Percentiles rank a stretch among this genome's conserved stretches.
phyloP scores from a whole-genome alignment of 1,140 invertebrate genomes.

The Heliconius nattereri region DNA sequence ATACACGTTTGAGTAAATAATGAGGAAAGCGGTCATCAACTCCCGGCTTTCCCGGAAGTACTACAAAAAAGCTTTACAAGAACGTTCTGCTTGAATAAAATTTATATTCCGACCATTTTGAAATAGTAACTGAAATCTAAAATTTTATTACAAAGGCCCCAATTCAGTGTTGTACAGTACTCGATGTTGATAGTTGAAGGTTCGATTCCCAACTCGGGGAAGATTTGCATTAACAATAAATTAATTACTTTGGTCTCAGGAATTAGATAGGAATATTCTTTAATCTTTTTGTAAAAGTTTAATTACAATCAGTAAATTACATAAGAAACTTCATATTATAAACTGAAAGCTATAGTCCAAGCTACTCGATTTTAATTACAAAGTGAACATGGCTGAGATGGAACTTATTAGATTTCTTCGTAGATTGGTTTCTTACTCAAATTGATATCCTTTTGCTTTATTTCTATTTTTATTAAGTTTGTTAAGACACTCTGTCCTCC shows the following conservation, averaged over 20 bases:
- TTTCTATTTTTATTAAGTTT: no score
- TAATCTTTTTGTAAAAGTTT: background rate
- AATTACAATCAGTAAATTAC: background rate
- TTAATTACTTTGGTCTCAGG: no score
- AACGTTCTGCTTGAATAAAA: background rate
- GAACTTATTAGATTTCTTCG: background rate
- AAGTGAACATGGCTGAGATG: background rate
- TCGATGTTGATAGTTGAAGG: background rate
- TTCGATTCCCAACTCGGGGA: background rate
- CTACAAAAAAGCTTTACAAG: background rate
- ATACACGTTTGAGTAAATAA: background rate
- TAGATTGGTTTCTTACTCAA: no score
- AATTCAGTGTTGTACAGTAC: no score
- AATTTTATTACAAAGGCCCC: no score
- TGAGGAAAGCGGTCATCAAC: background rate
- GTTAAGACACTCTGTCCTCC: no score
- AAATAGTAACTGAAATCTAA: background rate
- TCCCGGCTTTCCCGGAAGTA: background rate
- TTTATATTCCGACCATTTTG: background rate
- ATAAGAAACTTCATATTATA: background rate
- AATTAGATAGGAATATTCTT: no score
- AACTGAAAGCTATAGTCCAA: background rate
- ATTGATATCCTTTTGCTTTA: no score
- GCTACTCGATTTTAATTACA: background rate
- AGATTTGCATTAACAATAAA: no score